These are phyloP conservation scores for Drosophila repleta DNA, from an alignment of 1,140 invertebrate genomes.

Conservation along the genomic window DNA sequence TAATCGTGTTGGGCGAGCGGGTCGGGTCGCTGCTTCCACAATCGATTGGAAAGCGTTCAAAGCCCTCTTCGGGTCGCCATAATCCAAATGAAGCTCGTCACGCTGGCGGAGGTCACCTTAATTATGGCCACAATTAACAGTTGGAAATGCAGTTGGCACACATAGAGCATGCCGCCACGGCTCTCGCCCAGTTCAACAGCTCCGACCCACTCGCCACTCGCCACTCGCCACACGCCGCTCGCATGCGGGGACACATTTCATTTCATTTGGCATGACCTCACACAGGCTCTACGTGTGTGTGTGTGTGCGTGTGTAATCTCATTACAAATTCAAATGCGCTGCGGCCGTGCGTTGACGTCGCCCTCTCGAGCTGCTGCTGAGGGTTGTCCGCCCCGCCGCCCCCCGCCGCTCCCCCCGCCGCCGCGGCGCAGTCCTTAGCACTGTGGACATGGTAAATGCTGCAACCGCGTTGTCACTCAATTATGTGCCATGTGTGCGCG, in stretches of 20 bases:
- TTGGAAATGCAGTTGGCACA: constrained; percentile 52
- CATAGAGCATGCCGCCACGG: constrained; percentile 5
- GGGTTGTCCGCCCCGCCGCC: neutral
- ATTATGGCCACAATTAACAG: constrained; percentile 81
- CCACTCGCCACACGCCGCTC: neutral
- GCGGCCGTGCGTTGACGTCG: constrained; percentile 13
- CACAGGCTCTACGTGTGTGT: constrained; percentile 2
- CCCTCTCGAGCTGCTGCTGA: constrained; percentile 25
- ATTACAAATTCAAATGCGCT: constrained; percentile 79
- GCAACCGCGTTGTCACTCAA: constrained; percentile 77
- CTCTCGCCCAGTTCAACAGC: neutral
- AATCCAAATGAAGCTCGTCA: constrained; percentile 70
- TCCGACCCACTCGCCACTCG: neutral
- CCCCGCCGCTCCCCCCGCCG: neutral
- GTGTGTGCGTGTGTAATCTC: constrained; percentile 64
- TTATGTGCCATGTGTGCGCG: constrained; percentile 75
- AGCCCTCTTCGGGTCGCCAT: constrained; percentile 9
- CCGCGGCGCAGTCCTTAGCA: neutral
- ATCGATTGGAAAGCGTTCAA: constrained; percentile 1
- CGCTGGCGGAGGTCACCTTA: constrained; percentile 66
- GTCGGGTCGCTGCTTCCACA: neutral
- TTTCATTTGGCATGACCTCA: constrained; percentile 66
- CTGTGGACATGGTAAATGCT: constrained; percentile 73
- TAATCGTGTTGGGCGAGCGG: neutral
- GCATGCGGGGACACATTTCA: constrained; percentile 59